These are phyloP conservation scores for Aphelocoma coerulescens DNA, from an alignment of 2,113 vertebrate species.

Conservation along the genomic window DNA sequence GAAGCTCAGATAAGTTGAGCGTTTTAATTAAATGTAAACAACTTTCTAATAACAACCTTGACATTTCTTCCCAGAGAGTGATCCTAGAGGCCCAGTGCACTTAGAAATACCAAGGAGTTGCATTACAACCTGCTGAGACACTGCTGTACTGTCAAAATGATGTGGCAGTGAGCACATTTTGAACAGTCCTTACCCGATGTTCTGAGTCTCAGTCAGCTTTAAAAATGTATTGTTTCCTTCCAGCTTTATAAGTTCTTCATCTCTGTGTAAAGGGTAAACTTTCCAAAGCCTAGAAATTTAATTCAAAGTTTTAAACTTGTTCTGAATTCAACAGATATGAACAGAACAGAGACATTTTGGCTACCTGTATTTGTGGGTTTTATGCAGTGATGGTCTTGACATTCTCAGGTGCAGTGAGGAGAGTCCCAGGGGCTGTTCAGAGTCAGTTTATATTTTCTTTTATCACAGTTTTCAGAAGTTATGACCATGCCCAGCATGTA, in stretches of 20 bases:
- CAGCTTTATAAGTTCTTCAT: conserved; percentile 37
- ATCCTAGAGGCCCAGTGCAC: conserved; percentile 59
- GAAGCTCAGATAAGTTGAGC: conserved; percentile 20
- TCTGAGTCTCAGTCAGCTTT: conserved; percentile 56
- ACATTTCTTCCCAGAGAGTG: conserved; percentile 43
- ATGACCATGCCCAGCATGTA: neutral
- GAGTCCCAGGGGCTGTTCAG: neutral
- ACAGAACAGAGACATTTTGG: neutral
- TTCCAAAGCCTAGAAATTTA: neutral
- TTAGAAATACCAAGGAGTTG: conserved; percentile 61
- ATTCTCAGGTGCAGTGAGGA: neutral
- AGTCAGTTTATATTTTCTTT: neutral
- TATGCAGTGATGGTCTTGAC: neutral
- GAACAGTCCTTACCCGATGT: conserved; percentile 34
- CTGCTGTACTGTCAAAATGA: conserved; percentile 62
- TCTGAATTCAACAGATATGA: neutral
- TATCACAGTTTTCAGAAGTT: neutral
- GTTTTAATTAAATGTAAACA: conserved; percentile 59
- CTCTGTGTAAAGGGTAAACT: conserved; percentile 21
- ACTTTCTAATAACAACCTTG: conserved; percentile 30
- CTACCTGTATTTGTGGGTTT: neutral
- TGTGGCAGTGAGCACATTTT: conserved; percentile 23
- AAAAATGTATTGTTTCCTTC: conserved; percentile 61
- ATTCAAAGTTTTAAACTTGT: conserved; percentile 11
- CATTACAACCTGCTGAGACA: conserved; percentile 62